Evolutionary conservation across 2,113 vertebrate species (phyloP).

Genomic region (Hystrix brachyura): DNA sequence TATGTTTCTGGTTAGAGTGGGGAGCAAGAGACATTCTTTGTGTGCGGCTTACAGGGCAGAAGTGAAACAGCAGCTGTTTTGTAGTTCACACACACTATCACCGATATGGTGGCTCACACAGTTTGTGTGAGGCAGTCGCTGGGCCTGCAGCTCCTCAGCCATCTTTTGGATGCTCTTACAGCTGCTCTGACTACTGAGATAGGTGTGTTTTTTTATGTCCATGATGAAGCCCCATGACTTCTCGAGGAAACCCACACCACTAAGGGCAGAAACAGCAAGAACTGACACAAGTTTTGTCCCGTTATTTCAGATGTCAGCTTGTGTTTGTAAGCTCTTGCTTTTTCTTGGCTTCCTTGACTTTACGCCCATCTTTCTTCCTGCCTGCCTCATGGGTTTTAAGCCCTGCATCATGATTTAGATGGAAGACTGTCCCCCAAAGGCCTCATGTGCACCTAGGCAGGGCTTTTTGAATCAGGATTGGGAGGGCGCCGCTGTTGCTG

Average conservation of each 20-base stretch:
- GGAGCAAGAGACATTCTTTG: background rate
- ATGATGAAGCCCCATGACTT: background rate
- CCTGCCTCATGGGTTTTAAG: background rate
- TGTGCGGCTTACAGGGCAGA: conserved; percentile 5
- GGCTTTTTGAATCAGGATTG: background rate
- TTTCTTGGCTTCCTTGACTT: background rate
- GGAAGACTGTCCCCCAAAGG: background rate
- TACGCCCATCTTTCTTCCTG: background rate
- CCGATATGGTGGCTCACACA: background rate
- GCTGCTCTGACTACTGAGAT: background rate
- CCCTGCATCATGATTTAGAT: background rate
- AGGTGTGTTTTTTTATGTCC: background rate
- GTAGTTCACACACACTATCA: background rate
- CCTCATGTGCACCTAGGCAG: background rate
- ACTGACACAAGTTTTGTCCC: background rate
- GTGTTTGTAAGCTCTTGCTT: background rate
- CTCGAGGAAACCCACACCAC: background rate
- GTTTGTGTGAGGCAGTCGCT: background rate
- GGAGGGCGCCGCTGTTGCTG: background rate
- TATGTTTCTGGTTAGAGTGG: conserved; percentile 32
- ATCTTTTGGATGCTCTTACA: background rate
- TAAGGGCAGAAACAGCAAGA: background rate
- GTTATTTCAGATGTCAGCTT: background rate
- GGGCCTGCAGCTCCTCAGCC: background rate
- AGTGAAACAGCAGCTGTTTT: background rate